Conservation (phyloP, 2,888 invertebrate species). For the Pachycephus smyrnensis region DNA sequence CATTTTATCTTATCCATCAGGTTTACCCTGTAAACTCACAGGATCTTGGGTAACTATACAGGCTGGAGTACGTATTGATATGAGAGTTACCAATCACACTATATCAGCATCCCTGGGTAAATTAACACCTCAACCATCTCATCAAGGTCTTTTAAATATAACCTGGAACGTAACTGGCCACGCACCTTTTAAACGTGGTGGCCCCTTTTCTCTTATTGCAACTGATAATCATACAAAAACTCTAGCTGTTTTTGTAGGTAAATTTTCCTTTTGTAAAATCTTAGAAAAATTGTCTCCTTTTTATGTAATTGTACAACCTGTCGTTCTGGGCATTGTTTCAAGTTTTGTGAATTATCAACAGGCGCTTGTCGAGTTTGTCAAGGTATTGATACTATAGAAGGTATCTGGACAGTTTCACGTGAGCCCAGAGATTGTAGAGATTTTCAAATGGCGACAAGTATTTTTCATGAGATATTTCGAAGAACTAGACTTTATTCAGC, state of each 20-base stretch:
- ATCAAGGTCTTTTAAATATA: constrained; percentile 39
- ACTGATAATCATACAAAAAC: constrained; percentile 45
- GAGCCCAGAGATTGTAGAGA: constrained; percentile 48
- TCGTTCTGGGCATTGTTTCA: not conserved
- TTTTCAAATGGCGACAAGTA: constrained; percentile 46
- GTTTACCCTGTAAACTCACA: constrained; percentile 41
- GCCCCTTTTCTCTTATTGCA: constrained; percentile 49
- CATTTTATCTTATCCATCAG: constrained; percentile 27
- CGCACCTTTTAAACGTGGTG: constrained; percentile 47
- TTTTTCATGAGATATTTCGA: constrained; percentile 51
- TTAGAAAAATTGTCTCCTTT: not conserved
- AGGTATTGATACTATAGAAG: constrained; percentile 53
- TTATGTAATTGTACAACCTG: not conserved
- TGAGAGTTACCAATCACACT: constrained; percentile 45
- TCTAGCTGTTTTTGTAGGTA: constrained; percentile 50
- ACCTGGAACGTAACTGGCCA: constrained; percentile 51
- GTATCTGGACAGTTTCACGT: constrained; percentile 48
- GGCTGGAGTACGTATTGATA: constrained; percentile 49
- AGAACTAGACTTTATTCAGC: constrained; percentile 33
- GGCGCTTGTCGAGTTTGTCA: constrained; percentile 54
- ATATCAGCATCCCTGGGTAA: constrained; percentile 42
- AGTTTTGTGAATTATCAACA: constrained; percentile 19
- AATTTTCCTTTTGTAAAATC: constrained; percentile 9
- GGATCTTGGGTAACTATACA: constrained; percentile 51
- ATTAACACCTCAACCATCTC: constrained; percentile 30